Evolutionary conservation across 1,140 invertebrate species (phyloP).

Genomic region (Notospermus geniculatus): DNA sequence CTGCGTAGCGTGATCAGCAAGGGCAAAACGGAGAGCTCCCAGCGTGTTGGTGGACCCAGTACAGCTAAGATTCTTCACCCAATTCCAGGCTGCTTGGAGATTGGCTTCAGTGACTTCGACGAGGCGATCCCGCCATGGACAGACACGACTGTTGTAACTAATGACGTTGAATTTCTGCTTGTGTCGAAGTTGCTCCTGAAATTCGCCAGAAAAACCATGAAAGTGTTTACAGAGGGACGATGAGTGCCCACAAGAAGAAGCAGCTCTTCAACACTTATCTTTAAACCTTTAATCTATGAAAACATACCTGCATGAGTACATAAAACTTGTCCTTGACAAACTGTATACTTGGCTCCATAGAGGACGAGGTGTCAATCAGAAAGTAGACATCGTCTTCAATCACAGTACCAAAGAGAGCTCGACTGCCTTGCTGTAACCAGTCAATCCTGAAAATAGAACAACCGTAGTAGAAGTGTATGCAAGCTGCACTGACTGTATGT

Average conservation of each 20-base stretch:
- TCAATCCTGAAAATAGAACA: slow-evolving; percentile 37
- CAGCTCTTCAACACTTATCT: not conserved
- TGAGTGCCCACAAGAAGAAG: not conserved
- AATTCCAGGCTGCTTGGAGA: slow-evolving; percentile 46
- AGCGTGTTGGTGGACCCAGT: slow-evolving; percentile 56
- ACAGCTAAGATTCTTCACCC: slow-evolving; percentile 53
- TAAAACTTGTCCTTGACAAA: slow-evolving; percentile 55
- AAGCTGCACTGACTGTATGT: too few species aligned
- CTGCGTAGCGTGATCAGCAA: slow-evolving; percentile 49
- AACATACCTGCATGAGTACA: slow-evolving; percentile 50
- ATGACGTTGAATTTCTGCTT: slow-evolving; percentile 54
- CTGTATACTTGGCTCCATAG: slow-evolving; percentile 51
- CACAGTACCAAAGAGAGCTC: slow-evolving; percentile 55
- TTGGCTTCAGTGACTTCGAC: slow-evolving; percentile 50
- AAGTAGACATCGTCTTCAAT: slow-evolving; percentile 55
- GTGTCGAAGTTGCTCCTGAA: slow-evolving; percentile 54
- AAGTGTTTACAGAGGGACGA: not conserved
- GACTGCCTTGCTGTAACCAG: slow-evolving; percentile 54
- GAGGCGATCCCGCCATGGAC: slow-evolving; percentile 49
- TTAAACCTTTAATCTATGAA: not conserved
- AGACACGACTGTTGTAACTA: slow-evolving; percentile 46
- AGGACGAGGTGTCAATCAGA: slow-evolving; percentile 52
- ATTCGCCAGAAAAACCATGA: not conserved
- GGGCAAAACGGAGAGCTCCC: slow-evolving; percentile 46
- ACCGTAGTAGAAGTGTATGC: too few species aligned